A percentile compares a stretch with the other conserved stretches of the same genome.
Conservation (phyloP, 2,888 invertebrate genomes). For the Polymixis flavicincta region DNA sequence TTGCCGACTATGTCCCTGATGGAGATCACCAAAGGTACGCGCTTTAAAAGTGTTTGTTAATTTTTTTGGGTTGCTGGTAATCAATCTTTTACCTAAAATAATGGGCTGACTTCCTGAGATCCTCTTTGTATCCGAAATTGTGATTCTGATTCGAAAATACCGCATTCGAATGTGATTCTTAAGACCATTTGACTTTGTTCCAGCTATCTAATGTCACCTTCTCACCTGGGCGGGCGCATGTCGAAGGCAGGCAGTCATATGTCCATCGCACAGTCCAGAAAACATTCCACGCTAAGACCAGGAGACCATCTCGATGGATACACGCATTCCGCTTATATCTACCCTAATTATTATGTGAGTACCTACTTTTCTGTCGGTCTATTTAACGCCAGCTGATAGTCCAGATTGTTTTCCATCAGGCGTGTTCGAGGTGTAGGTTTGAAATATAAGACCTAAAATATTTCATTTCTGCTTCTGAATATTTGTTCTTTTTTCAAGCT, state of each 20-base stretch:
- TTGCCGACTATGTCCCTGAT: conserved; percentile 90
- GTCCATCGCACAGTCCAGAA: conserved; percentile 90
- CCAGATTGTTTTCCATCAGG: no score
- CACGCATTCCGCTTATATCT: conserved; percentile 89
- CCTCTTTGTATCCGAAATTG: no score
- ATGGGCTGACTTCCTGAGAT: no score
- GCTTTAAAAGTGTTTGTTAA: no score
- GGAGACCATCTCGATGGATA: conserved; percentile 91
- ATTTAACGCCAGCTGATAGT: no score
- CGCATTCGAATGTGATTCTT: background rate
- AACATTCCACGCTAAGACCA: conserved; percentile 90
- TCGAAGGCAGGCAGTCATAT: conserved; percentile 92
- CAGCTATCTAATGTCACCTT: conserved; percentile 87
- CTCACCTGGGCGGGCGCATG: conserved; percentile 90
- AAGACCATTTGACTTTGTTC: conserved; percentile 22
- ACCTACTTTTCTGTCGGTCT: background rate
- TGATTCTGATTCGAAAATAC: background rate
- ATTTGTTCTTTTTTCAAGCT: background rate
- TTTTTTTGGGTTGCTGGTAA: no score
- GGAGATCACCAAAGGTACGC: conserved; percentile 88
- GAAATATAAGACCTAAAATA: background rate
- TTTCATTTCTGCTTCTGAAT: background rate
- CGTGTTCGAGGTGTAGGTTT: no score
- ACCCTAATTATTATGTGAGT: conserved; percentile 92
- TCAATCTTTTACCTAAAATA: no score